Evolutionary conservation across 2,113 vertebrate genomes (phyloP).

Genomic region (Progne subis): DNA sequence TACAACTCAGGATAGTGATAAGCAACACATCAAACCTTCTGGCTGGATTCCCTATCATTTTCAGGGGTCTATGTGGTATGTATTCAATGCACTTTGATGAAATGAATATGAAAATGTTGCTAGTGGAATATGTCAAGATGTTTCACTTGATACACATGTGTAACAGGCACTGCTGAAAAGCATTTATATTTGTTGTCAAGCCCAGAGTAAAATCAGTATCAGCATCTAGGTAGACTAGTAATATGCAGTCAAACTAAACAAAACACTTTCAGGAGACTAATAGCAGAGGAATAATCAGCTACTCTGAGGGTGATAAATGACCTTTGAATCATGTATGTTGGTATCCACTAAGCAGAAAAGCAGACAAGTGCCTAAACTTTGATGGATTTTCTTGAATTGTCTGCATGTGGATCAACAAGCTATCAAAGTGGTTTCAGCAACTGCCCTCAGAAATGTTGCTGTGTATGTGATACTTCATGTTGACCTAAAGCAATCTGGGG

Average conservation of each 20-base stretch:
- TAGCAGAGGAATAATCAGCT: neutral
- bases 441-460: neutral
- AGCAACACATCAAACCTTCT: neutral
- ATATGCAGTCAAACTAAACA: neutral
- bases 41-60: neutral
- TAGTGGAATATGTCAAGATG: neutral
- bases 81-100: neutral
- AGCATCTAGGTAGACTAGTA: neutral
- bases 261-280: neutral
- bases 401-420: neutral
- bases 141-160: neutral
- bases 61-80: neutral
- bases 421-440: neutral
- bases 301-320: neutral
- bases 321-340: neutral
- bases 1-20: neutral
- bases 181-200: neutral
- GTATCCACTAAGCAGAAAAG: neutral
- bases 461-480: neutral
- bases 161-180: neutral
- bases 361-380: neutral
- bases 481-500: neutral
- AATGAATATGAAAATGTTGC: neutral
- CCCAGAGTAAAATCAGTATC: neutral
- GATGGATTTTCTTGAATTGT: neutral